These are phyloP conservation scores for Pectinophora gossypiella DNA, from an alignment of 1,140 invertebrate species.

Conservation along the genomic window DNA sequence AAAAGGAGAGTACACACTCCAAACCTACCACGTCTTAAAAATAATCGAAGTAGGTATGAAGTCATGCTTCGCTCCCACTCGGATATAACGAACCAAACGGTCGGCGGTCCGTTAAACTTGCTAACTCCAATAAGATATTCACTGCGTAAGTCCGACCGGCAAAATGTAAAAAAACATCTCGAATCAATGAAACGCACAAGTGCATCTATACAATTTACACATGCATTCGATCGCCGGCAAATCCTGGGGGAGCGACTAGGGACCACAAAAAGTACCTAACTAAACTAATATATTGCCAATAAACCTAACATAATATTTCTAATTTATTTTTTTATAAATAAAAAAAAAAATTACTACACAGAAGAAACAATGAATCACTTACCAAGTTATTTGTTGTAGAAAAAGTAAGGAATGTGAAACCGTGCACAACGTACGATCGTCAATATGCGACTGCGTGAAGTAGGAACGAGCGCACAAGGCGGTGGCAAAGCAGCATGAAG, in stretches of 20 bases:
- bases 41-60: conserved; percentile 26
- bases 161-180: neutral
- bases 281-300: no score
- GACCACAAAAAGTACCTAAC: conserved; percentile 4
- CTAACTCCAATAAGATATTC: conserved; percentile 2
- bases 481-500: conserved; percentile 2
- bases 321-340: no score
- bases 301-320: no score
- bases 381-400: conserved; percentile 41
- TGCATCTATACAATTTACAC: conserved; percentile 4
- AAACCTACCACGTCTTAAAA: neutral
- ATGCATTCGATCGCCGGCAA: conserved; percentile 7
- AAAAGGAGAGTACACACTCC: neutral
- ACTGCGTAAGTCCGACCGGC: neutral
- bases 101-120: conserved; percentile 13
- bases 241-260: conserved; percentile 7
- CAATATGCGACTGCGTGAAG: conserved; percentile 43
- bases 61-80: conserved; percentile 39
- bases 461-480: neutral
- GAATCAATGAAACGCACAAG: conserved; percentile 2
- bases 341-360: no score
- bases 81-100: neutral
- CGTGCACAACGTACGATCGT: conserved; percentile 44
- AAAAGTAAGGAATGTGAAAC: conserved; percentile 14
- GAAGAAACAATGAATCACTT: conserved; percentile 17